Base-by-base conservation (phyloP, 2,888 invertebrate species). In the Odontocerum albicorne region DNA sequence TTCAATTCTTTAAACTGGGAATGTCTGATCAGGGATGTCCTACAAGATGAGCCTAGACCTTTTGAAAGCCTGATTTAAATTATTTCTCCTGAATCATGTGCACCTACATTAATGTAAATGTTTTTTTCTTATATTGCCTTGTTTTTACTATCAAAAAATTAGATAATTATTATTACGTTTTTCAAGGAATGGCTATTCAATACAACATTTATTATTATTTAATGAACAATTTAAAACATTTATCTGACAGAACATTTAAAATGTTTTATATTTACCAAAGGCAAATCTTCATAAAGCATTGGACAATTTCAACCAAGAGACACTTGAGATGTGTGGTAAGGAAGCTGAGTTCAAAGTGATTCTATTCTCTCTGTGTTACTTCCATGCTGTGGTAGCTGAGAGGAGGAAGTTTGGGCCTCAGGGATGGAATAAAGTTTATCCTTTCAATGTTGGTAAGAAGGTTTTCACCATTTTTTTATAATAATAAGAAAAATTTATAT, bases 341-440 rank as follows among this genome's bases (percentile, higher is more conserved):
- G 96, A 96, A 72, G 93, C 92, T 0, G 96, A 96, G 75, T 97
- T 96, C 70, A 97, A 96, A 79, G 91, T 90, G 1, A 95, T 96
- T 64, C 75, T 95, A 27, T 97, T 96, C 70, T 86, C 95, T 0
- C 77, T 97, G 0, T 95, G 94, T 67, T 97, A 97, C 68, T 97
- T 97, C 72, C 97, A 97, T 69, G 96, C 96, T 0, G 95, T 96
- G 0, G 95, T 96, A 0, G 94, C 95, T 0, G 94, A 97, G 70
- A 79, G 92, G 40, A 79, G 92, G 38, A 97, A 97, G 73, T 97
- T 97, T 67, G 96, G 96, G 0, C 92, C 96, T 1, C 96, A 91
- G 67, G 94, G 94, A 2, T 95, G 94, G 94, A 95, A 95, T 66
- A 90, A 95, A 73, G 87, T 92, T 49, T 97, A 97, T 70, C 96